phyloP scores from a whole-genome alignment of 2,113 vertebrate genomes.

The Sorex araneus region DNA sequence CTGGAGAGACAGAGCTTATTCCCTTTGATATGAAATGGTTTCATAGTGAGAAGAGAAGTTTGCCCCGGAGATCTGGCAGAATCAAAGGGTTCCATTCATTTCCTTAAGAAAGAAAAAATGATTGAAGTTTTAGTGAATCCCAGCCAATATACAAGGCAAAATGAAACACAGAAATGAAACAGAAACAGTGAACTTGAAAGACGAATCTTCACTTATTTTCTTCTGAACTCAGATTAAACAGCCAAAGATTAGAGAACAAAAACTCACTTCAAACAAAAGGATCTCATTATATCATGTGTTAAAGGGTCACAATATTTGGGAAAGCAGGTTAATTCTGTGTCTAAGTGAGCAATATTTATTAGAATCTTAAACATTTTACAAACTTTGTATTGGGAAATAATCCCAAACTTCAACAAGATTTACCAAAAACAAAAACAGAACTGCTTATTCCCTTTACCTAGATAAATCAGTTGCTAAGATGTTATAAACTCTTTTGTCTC shows the following conservation, averaged over 20 bases:
- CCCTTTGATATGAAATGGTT: conserved; percentile 74
- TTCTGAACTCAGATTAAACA: conserved; percentile 52
- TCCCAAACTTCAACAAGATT: conserved; percentile 11
- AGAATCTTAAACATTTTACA: neutral
- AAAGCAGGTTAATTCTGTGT: conserved; percentile 8
- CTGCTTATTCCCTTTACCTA: neutral
- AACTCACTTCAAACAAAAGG: neutral
- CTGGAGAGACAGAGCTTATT: conserved; percentile 26
- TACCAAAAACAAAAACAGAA: neutral
- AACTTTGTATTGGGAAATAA: conserved; percentile 47
- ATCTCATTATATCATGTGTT: neutral
- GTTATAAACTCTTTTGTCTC: neutral
- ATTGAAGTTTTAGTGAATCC: conserved; percentile 72
- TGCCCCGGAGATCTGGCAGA: conserved; percentile 68
- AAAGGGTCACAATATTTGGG: neutral
- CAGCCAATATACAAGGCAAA: conserved; percentile 61
- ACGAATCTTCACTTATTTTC: conserved; percentile 57
- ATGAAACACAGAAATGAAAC: conserved; percentile 63
- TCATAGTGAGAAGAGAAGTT: conserved; percentile 38
- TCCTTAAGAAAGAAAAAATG: conserved; percentile 66
- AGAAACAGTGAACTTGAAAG: conserved; percentile 43
- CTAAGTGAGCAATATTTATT: neutral
- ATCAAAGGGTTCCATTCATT: conserved; percentile 71
- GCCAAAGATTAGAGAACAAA: conserved; percentile 6
- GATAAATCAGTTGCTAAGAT: too few relatives aligned